phyloP scores from a whole-genome alignment of 2,113 vertebrate species.

The Aptenodytes forsteri region DNA sequence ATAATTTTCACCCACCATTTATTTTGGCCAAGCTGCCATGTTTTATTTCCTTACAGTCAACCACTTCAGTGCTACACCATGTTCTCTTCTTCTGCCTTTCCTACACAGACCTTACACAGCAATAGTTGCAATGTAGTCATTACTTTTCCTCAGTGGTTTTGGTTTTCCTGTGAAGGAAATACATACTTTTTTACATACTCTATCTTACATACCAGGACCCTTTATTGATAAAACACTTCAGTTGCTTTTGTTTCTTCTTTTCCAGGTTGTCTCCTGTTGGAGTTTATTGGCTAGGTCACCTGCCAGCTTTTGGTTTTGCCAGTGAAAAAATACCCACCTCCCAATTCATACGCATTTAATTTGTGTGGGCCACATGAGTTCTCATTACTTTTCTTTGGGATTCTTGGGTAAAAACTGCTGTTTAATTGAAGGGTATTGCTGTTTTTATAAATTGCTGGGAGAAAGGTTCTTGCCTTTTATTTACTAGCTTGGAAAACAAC shows the following conservation, averaged over 20 bases:
- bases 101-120: not conserved
- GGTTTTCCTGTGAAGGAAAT: not conserved
- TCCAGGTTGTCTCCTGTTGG: not conserved
- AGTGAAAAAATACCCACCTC: not conserved
- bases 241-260: not conserved
- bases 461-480: not conserved
- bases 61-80: not conserved
- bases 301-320: not conserved
- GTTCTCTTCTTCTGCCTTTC: not conserved
- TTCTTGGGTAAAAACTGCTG: not conserved
- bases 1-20: not conserved
- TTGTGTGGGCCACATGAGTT: not conserved
- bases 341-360: not conserved
- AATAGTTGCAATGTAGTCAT: not conserved
- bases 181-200: not conserved
- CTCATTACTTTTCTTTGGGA: not conserved
- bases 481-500: not conserved
- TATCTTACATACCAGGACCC: not conserved
- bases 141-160: not conserved
- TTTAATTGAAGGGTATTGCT: not conserved
- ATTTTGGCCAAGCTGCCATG: not conserved
- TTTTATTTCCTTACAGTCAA: not conserved
- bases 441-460: not conserved
- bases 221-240: not conserved
- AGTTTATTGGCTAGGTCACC: not conserved